Evolutionary conservation across 2,113 vertebrate genomes (phyloP).

Genomic region (Crotalus helleri): DNA sequence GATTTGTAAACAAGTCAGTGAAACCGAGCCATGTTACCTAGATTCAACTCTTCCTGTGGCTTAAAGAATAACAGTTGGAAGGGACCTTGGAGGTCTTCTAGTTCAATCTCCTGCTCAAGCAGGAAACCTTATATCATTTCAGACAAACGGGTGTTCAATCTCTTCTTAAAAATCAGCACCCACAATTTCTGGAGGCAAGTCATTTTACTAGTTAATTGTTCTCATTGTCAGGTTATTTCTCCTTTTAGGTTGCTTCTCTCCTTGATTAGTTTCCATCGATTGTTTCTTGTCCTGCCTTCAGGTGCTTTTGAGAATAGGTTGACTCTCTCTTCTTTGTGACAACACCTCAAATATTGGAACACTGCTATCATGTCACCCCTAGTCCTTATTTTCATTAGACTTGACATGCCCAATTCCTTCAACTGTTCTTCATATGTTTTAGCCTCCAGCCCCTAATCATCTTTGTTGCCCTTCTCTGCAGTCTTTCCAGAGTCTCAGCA

Average conservation of each 20-base stretch:
- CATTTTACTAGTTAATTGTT: background rate
- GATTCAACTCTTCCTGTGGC: background rate
- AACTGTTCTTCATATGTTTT: no score
- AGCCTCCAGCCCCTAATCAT: no score
- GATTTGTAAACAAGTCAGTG: background rate
- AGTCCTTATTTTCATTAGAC: no score
- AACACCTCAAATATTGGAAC: background rate
- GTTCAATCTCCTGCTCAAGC: background rate
- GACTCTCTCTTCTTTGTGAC: background rate
- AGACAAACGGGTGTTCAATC: background rate
- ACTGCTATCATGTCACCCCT: background rate
- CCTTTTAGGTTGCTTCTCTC: background rate
- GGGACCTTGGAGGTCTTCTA: background rate
- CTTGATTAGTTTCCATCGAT: background rate
- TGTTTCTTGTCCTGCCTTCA: background rate
- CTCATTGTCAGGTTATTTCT: background rate
- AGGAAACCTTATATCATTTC: background rate
- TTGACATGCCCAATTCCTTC: no score
- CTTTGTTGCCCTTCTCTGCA: no score
- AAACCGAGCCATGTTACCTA: background rate
- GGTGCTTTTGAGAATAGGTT: background rate
- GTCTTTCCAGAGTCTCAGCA: no score
- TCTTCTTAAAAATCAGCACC: background rate
- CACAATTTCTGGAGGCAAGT: background rate
- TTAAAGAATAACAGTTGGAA: background rate